phyloP scores from a whole-genome alignment of 1,140 invertebrate species.

The Diachasma alloeum region DNA sequence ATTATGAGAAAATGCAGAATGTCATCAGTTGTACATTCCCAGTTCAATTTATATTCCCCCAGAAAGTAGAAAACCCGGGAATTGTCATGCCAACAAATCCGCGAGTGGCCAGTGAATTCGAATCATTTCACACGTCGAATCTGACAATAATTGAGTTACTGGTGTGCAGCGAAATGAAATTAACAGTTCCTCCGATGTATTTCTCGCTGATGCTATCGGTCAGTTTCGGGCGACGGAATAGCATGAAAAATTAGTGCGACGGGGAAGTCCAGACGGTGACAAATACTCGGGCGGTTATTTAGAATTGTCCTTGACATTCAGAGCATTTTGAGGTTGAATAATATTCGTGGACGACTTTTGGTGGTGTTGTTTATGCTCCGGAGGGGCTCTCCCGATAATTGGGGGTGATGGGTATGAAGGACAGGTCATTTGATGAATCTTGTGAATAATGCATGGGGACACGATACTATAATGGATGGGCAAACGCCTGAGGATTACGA shows the following conservation, averaged over 20 bases:
- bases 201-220: slow-evolving; percentile 26
- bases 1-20: no score
- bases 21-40: no score
- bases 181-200: slow-evolving; percentile 53
- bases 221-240: background rate
- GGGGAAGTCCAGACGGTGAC: background rate
- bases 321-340: background rate
- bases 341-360: background rate
- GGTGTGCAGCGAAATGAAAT: slow-evolving; percentile 54
- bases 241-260: background rate
- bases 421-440: background rate
- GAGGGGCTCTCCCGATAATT: background rate
- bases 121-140: slow-evolving; percentile 57
- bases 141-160: slow-evolving; percentile 58
- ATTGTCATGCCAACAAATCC: background rate
- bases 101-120: background rate
- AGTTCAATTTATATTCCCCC: no score
- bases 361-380: background rate
- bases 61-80: no score
- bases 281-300: background rate
- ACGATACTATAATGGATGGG: background rate
- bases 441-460: background rate
- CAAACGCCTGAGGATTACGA: background rate
- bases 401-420: background rate
- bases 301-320: background rate